Conservation (phyloP, 2,113 vertebrate species). For the cat (Felis catus) region F.catus_Fca126_mat1.0 CM031420.1:104273001-104273500, state of each 20-base stretch:
- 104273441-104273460: neutral
- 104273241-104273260: neutral
- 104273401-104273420: neutral
- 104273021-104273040: neutral
- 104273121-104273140: neutral
- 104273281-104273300: neutral
- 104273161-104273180: neutral
- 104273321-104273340: neutral
- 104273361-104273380: neutral
- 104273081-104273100: slow-evolving; percentile 11
- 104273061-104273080: slow-evolving; percentile 17
- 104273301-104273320: neutral
- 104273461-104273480: neutral
- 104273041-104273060: slow-evolving; percentile 7
- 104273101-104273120: neutral
- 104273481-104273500: neutral
- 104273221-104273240: slow-evolving; percentile 2
- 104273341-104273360: neutral
- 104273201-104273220: neutral
- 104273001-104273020: neutral
- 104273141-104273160: neutral
- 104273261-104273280: neutral
- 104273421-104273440: neutral
- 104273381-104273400: slow-evolving; percentile 3
- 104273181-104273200: neutral